A percentile compares a stretch with the other conserved stretches of the same genome.
phyloP scores from a whole-genome alignment of 2,888 invertebrate genomes.

The Pollenia labialis region DNA sequence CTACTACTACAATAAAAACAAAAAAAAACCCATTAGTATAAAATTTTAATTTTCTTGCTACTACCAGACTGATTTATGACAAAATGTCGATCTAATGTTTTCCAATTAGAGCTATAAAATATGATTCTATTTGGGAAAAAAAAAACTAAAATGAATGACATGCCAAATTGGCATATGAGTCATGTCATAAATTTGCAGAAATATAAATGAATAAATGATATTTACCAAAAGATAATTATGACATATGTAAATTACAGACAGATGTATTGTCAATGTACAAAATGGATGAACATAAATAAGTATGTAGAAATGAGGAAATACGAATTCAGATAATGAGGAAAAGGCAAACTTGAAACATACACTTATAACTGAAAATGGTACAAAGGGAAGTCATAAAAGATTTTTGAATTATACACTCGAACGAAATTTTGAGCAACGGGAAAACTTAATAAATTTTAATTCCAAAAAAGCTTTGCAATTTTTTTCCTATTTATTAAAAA shows the following conservation, averaged over 20 bases:
- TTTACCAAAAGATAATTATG: conserved; percentile 65
- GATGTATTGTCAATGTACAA: neutral
- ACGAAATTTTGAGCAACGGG: too few species aligned
- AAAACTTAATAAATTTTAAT: too few species aligned
- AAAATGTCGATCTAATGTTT: conserved; percentile 51
- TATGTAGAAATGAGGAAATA: neutral
- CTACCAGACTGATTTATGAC: conserved; percentile 49
- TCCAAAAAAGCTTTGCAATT: too few species aligned
- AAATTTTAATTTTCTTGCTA: conserved; percentile 27
- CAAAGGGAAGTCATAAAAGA: too few species aligned
- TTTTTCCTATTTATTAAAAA: too few species aligned
- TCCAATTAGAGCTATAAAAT: conserved; percentile 55
- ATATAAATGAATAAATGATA: conserved; percentile 68
- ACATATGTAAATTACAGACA: conserved; percentile 47
- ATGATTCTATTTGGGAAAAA: conserved; percentile 12
- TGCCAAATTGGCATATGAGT: conserved; percentile 64
- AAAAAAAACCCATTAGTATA: neutral
- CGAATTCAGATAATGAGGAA: neutral
- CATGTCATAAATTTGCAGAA: conserved; percentile 61
- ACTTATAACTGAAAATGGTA: too few species aligned
- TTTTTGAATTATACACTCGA: too few species aligned
- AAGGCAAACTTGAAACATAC: neutral
- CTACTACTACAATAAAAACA: neutral
- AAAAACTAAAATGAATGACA: conserved; percentile 17
- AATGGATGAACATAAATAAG: too few species aligned